Evolutionary conservation across 2,888 invertebrate species (phyloP).

Genomic region (Rotaria socialis): DNA sequence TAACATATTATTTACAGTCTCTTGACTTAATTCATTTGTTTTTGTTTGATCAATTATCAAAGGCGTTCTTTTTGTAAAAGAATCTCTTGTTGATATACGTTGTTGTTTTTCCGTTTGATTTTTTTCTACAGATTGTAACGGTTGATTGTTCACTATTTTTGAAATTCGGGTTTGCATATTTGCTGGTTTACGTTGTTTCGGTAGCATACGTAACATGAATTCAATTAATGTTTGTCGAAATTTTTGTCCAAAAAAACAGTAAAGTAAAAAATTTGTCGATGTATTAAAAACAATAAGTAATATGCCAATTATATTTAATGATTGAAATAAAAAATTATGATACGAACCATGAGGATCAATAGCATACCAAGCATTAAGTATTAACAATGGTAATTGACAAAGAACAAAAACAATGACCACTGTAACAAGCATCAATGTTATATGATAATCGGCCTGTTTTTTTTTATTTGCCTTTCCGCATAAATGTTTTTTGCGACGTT

Average conservation of each 20-base stretch:
- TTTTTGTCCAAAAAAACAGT: slow-evolving; percentile 94
- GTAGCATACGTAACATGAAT: background rate
- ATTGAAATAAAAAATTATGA: slow-evolving; percentile 63
- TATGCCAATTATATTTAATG: slow-evolving; percentile 64
- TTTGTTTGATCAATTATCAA: background rate
- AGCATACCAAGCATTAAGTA: slow-evolving; percentile 69
- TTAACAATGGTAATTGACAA: slow-evolving; percentile 70
- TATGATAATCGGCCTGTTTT: slow-evolving; percentile 56
- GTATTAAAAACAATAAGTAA: slow-evolving; percentile 91
- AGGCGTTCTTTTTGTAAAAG: no score
- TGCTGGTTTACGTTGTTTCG: background rate
- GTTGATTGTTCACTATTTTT: background rate
- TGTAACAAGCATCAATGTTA: slow-evolving; percentile 88
- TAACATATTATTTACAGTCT: no score
- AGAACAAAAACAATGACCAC: slow-evolving; percentile 89
- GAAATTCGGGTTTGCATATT: background rate
- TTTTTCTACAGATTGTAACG: background rate
- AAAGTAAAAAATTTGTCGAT: slow-evolving; percentile 93
- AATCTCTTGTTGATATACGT: no score
- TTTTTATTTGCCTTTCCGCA: background rate
- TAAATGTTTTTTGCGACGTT: background rate
- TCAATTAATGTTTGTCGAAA: slow-evolving; percentile 65
- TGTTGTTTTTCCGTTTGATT: no score
- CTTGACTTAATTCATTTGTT: background rate
- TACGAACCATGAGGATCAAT: slow-evolving; percentile 64